Conservation (phyloP, 2,113 vertebrate species). For the Candoia aspera region DNA sequence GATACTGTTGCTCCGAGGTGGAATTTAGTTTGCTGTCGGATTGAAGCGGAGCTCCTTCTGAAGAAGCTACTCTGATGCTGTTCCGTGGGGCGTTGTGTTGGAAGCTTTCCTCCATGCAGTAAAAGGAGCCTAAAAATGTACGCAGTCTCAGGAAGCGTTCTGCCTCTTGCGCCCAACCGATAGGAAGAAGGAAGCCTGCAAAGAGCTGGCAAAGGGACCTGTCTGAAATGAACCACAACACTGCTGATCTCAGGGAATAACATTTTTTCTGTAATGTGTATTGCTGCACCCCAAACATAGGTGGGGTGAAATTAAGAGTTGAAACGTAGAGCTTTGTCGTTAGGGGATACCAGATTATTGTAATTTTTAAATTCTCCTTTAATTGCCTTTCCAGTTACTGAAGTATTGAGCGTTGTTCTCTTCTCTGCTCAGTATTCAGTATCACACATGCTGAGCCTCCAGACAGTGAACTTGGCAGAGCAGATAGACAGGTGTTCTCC, state of each 20-base stretch:
- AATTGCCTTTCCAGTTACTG: not conserved
- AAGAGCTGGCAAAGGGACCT: not conserved
- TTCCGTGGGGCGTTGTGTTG: not conserved
- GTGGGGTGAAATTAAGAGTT: not conserved
- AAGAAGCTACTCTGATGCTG: not conserved
- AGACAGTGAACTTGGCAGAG: not conserved
- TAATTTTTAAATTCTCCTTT: not conserved
- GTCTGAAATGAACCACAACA: not conserved
- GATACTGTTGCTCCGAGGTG: not conserved
- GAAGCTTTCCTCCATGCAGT: not conserved
- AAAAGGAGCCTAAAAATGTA: not conserved
- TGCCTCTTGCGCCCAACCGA: not conserved
- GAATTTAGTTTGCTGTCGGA: not conserved
- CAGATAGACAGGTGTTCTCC: not conserved
- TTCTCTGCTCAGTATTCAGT: not conserved
- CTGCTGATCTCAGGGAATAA: constrained; percentile 4
- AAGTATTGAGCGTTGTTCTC: not conserved
- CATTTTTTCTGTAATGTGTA: not conserved
- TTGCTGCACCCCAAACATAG: not conserved
- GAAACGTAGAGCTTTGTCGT: not conserved
- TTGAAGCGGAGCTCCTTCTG: not conserved
- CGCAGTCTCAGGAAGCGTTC: not conserved
- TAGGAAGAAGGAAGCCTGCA: not conserved
- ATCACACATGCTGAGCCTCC: not conserved
- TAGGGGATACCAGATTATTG: no score